These are phyloP conservation scores for Portevinia maculata DNA, from an alignment of 2,888 invertebrate genomes.

Conservation along the genomic window DNA sequence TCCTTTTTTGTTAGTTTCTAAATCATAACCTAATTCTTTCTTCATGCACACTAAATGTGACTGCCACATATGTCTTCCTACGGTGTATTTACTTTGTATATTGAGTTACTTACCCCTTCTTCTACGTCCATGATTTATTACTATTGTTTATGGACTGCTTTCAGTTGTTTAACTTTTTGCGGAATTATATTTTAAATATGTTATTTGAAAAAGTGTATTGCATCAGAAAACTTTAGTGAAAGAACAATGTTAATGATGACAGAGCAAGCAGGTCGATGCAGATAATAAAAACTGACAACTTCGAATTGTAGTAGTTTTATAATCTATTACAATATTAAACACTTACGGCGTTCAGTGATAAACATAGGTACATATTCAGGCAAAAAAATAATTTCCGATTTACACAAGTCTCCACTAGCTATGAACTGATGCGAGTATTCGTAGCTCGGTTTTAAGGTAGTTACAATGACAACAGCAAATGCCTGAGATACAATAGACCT, in stretches of 20 bases:
- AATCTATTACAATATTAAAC: background rate
- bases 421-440: too few species aligned
- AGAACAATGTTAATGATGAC: slow-evolving; percentile 72
- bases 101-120: slow-evolving; percentile 76
- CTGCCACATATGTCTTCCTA: slow-evolving; percentile 32
- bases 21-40: slow-evolving; percentile 66
- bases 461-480: too few species aligned
- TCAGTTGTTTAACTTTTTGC: background rate
- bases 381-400: too few species aligned
- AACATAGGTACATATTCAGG: too few species aligned
- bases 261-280: slow-evolving; percentile 65
- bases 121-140: slow-evolving; percentile 77
- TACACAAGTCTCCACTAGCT: too few species aligned
- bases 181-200: slow-evolving; percentile 17
- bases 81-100: background rate
- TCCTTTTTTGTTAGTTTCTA: slow-evolving; percentile 40
- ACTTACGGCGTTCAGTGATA: too few species aligned
- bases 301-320: slow-evolving; percentile 20
- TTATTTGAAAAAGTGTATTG: slow-evolving; percentile 74
- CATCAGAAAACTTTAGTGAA: slow-evolving; percentile 77
- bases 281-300: slow-evolving; percentile 31
- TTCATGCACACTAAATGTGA: slow-evolving; percentile 47
- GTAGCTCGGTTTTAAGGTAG: too few species aligned
- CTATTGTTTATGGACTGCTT: slow-evolving; percentile 10
- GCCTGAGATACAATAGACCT: too few species aligned